Conservation (phyloP, 53 echinoderm and acorn worm genomes). For the Mesocentrotus franciscanus region DNA sequence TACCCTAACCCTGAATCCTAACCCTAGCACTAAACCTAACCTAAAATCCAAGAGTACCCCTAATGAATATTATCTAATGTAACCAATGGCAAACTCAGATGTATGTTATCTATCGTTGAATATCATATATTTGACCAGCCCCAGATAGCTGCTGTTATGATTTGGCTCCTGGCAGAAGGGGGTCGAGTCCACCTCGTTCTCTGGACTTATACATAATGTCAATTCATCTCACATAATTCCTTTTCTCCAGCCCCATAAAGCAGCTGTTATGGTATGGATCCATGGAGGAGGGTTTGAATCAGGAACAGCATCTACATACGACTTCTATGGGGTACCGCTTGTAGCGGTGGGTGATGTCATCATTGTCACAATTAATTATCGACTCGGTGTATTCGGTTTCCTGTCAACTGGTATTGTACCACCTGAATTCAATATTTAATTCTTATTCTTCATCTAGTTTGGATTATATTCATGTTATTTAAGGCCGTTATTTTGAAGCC, state of each 20-base stretch:
- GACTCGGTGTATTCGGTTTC: slow-evolving; percentile 47
- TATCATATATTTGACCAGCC: no score
- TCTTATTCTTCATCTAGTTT: neutral
- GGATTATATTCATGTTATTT: no score
- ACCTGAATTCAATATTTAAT: neutral
- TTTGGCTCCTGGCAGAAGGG: no score
- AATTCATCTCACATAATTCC: neutral
- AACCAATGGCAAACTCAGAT: no score
- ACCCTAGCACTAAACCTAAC: no score
- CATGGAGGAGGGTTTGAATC: slow-evolving; percentile 79
- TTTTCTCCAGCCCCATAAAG: neutral
- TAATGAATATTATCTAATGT: no score
- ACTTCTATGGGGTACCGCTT: slow-evolving; percentile 32
- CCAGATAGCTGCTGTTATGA: no score
- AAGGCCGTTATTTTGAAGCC: no score
- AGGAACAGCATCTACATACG: slow-evolving; percentile 66
- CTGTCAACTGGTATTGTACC: slow-evolving; percentile 53
- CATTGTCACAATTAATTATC: slow-evolving; percentile 41
- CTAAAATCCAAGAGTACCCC: no score
- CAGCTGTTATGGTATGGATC: slow-evolving; percentile 79
- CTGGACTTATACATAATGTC: neutral
- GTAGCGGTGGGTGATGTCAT: slow-evolving; percentile 62
- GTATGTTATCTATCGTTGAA: no score
- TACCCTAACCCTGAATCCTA: no score
- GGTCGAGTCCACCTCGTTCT: no score